A percentile compares a stretch with the other conserved stretches of the same genome.
Evolutionary conservation across 2,797 vertebrate genomes (phyloP).

Genomic region (Microctenopoma steveboyesi): DNA sequence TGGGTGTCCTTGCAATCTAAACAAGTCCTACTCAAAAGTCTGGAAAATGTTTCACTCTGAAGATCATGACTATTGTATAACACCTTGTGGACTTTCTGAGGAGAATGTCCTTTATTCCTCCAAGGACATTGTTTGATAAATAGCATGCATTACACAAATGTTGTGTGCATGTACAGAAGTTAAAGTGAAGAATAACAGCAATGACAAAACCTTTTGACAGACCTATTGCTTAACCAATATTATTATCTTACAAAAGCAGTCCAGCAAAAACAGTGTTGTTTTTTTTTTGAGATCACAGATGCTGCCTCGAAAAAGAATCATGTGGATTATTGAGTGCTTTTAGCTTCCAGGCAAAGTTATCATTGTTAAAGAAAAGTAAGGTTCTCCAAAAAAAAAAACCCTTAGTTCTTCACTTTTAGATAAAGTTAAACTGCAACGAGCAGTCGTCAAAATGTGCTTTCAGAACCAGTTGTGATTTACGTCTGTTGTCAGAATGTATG

Average conservation of each 20-base stretch:
- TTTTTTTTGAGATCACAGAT: not conserved
- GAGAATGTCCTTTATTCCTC: not conserved
- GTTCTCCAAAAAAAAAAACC: not conserved
- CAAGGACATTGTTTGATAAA: not conserved
- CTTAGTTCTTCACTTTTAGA: not conserved
- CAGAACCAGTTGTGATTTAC: no score
- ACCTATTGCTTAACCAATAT: not conserved
- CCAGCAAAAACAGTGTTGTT: not conserved
- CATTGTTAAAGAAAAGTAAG: conserved; percentile 1
- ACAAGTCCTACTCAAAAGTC: not conserved
- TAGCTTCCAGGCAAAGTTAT: conserved; percentile 13
- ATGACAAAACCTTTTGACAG: no score
- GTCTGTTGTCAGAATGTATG: not conserved
- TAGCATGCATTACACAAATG: no score
- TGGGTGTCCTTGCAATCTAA: conserved; percentile 3
- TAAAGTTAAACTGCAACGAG: not conserved
- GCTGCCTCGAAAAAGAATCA: not conserved
- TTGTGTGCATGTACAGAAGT: no score
- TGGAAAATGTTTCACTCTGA: not conserved
- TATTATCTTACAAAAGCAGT: not conserved
- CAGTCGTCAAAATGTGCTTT: not conserved
- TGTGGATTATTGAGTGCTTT: conserved; percentile 1
- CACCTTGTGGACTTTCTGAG: not conserved
- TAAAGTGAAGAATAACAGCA: no score
- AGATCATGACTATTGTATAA: not conserved